Evolutionary conservation across 2,797 vertebrate genomes (phyloP), one percentile per base, ranked within the genome.

Genomic region (Huso huso): DNA sequence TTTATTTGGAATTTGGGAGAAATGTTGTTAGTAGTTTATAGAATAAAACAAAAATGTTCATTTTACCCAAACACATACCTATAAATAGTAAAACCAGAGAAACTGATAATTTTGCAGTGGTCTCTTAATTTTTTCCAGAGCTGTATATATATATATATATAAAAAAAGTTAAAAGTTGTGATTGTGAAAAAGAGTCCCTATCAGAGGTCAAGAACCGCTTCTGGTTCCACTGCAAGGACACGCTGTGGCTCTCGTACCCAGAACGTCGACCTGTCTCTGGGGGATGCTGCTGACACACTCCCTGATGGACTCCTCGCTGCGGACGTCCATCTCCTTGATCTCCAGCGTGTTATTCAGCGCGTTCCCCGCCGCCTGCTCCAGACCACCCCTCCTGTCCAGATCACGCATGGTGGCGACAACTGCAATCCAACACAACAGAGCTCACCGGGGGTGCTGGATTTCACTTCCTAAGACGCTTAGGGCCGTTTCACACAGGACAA

Each of bases 331-430:
- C 71, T 83, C 72, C 72, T 76, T 79, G 72, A 90, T 84, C 69
- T 84, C 79, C 70, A 88, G 73, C 3, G 84, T 86, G 63, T 70
- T 71, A 53, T 81, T 76, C 62, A 85, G 70, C 1, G 58, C 71
- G 57, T 74, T 69, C 8, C 84, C 82, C 0, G 83, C 83, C 6
- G 78, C 79, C 62, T 75, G 74, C 74, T 87, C 83, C 74, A 88
- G 71, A 1, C 71, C 65, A 10, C 69, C 74, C 10, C 77, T 71
- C 77, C 81, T 83, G 57, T 68, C 73, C 62, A 86, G 71, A 52
- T 87, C 78, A 73, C 86, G 79, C 84, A 89, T 86, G 57, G 86
- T 88, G 62, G 85, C 86, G 48, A 88, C 72, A 70, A 89, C 85
- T 89, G 69, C 7, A 37, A 37, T 37, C 23, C 23, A 37, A 37